phyloP scores from a whole-genome alignment of 2,888 invertebrate genomes.

The Scaptomyza tumidula region DNA sequence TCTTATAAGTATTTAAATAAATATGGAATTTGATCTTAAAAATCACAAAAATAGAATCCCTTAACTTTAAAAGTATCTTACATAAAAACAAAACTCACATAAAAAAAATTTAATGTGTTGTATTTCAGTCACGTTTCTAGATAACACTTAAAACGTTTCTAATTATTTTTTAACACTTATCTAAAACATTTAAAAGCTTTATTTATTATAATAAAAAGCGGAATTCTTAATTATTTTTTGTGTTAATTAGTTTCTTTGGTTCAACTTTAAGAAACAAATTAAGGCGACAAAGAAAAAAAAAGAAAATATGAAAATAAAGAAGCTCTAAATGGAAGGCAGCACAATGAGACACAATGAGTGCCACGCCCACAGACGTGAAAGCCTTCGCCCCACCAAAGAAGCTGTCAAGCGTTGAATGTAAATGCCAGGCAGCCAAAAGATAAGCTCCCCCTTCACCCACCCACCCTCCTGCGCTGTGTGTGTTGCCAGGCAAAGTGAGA shows the following conservation, averaged over 20 bases:
- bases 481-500: constrained; percentile 59
- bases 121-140: constrained; percentile 5
- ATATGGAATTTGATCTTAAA: too few relatives aligned
- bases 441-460: constrained; percentile 45
- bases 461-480: constrained; percentile 28
- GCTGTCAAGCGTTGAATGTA: constrained; percentile 79
- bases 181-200: not conserved
- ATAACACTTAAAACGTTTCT: not conserved
- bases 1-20: too few relatives aligned
- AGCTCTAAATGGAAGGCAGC: constrained; percentile 13
- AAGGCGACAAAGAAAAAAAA: not conserved
- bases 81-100: not conserved
- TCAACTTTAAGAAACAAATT: constrained; percentile 15
- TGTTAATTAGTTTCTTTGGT: constrained; percentile 20
- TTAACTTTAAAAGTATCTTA: too few relatives aligned
- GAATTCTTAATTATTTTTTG: constrained; percentile 3
- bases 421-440: constrained; percentile 77
- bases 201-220: not conserved
- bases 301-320: not conserved
- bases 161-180: not conserved
- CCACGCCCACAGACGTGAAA: constrained; percentile 18
- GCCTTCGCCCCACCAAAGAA: constrained; percentile 52
- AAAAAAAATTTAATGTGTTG: not conserved
- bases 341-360: constrained; percentile 36
- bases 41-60: too few relatives aligned